These are phyloP conservation scores for Acrobasis suavella DNA, from an alignment of 2,888 invertebrate genomes.

Conservation along the genomic window DNA sequence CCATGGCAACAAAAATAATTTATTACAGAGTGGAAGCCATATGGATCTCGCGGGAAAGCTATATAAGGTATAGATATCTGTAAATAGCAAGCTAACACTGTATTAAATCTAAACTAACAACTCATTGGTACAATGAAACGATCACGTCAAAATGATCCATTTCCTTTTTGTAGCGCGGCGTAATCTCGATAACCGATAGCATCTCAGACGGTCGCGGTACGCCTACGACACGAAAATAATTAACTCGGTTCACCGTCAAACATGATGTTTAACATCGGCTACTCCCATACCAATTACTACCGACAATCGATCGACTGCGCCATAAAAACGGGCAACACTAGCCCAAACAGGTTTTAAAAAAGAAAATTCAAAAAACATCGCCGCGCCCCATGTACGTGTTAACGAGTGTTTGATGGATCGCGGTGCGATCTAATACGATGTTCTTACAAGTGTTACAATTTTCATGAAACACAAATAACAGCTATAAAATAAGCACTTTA, in stretches of 20 bases:
- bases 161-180: slow-evolving; percentile 59
- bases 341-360: slow-evolving; percentile 58
- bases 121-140: slow-evolving; percentile 51
- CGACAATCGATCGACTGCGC: slow-evolving; percentile 64
- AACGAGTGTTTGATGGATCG: slow-evolving; percentile 79
- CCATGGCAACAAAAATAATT: slow-evolving; percentile 50
- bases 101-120: slow-evolving; percentile 50
- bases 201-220: slow-evolving; percentile 61
- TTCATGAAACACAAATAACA: slow-evolving; percentile 50
- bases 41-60: too few relatives aligned
- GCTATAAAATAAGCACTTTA: slow-evolving; percentile 21
- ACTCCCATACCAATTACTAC: slow-evolving; percentile 80
- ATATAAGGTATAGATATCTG: too few relatives aligned
- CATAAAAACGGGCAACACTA: slow-evolving; percentile 71
- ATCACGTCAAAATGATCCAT: slow-evolving; percentile 62
- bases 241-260: slow-evolving; percentile 74
- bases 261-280: slow-evolving; percentile 78
- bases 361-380: slow-evolving; percentile 51
- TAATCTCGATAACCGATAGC: slow-evolving; percentile 65
- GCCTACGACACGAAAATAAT: slow-evolving; percentile 80
- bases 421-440: slow-evolving; percentile 61
- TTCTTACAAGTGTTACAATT: slow-evolving; percentile 51
- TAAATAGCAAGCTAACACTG: slow-evolving; percentile 39
- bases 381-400: slow-evolving; percentile 60
- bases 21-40: slow-evolving; percentile 29